These are phyloP conservation scores for Camponotus floridanus DNA, from an alignment of 1,140 invertebrate genomes.

Conservation along the genomic window DNA sequence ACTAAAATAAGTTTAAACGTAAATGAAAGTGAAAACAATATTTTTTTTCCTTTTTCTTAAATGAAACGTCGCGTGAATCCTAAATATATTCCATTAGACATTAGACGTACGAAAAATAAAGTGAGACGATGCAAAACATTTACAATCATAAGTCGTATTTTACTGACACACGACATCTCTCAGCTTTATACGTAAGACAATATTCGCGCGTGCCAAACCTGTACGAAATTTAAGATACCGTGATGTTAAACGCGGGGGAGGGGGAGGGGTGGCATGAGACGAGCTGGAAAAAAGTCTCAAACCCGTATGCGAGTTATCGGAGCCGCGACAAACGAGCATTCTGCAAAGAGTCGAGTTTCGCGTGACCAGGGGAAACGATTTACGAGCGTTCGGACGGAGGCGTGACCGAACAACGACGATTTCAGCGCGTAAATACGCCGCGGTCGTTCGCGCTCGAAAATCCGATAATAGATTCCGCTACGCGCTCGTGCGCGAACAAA, in stretches of 20 bases:
- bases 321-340: conserved; percentile 34
- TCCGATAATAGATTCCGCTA: conserved; percentile 59
- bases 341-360: conserved; percentile 29
- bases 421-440: conserved; percentile 23
- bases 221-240: conserved; percentile 8
- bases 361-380: conserved; percentile 51
- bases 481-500: conserved; percentile 6
- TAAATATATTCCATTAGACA: neutral
- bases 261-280: neutral
- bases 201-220: neutral
- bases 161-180: neutral
- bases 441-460: conserved; percentile 22
- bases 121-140: neutral
- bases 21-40: neutral
- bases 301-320: conserved; percentile 25
- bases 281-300: neutral
- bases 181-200: neutral
- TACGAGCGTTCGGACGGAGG: conserved; percentile 48
- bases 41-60: neutral
- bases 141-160: neutral
- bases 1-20: neutral
- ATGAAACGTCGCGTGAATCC: neutral
- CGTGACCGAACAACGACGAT: conserved; percentile 61
- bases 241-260: neutral
- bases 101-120: conserved; percentile 7